Percentiles rank a stretch among this genome's conserved stretches.
Evolutionary conservation across 30 jellyfish, hydroid and myxozoan species (phyloP).

Genomic region (Cassiopea andromeda): DNA sequence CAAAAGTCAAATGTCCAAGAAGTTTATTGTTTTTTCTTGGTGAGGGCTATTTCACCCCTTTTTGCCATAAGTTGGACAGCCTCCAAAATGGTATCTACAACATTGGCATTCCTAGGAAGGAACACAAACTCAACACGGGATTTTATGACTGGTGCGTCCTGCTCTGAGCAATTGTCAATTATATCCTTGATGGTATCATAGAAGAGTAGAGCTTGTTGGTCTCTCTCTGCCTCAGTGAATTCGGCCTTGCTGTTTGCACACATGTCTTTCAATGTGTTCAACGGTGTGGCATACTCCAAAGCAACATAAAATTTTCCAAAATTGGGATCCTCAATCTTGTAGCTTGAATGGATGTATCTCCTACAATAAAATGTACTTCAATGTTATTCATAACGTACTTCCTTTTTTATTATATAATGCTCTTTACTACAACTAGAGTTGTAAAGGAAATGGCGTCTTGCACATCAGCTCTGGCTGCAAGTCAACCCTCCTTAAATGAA

Average conservation of each 20-base stretch:
- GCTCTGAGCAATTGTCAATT: conserved; percentile 3
- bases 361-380: background rate
- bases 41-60: too few species aligned
- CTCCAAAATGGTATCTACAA: conserved; percentile 10
- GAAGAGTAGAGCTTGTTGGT: conserved; percentile 28
- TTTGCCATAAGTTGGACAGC: background rate
- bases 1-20: too few species aligned
- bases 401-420: too few species aligned
- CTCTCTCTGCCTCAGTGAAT: conserved; percentile 26
- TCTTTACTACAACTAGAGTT: too few species aligned
- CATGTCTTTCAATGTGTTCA: conserved; percentile 26
- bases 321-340: conserved; percentile 1
- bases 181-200: conserved; percentile 27
- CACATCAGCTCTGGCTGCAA: too few species aligned
- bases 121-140: conserved; percentile 19
- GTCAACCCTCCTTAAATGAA: too few species aligned
- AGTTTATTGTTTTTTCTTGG: background rate
- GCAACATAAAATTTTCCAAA: conserved; percentile 22
- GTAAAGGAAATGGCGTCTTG: too few species aligned
- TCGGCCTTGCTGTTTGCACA: conserved; percentile 17
- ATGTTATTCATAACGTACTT: too few species aligned
- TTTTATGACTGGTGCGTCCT: conserved; percentile 34
- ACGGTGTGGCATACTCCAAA: conserved; percentile 45
- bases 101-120: conserved; percentile 12
- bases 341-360: conserved; percentile 28